Evolutionary conservation across 2,888 invertebrate species (phyloP), one percentile per base, ranked within the genome.

Genomic region (Congeria kusceri): DNA sequence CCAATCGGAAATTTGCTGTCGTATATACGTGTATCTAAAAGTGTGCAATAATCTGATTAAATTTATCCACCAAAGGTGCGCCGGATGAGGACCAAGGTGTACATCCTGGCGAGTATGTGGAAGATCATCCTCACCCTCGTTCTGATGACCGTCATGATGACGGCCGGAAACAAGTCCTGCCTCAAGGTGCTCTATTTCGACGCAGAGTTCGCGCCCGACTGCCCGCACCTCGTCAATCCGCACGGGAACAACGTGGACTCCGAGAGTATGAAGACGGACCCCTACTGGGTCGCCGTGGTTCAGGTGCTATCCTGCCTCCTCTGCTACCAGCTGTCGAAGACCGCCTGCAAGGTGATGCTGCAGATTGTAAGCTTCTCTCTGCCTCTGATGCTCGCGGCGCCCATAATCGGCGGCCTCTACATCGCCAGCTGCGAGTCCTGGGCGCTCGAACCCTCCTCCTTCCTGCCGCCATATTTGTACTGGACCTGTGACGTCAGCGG

Each of bases 281-380:
- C 89, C 1, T 89, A 86, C 74, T 90, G 89, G 89, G 79, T 88
- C 1, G 86, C 85, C 3, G 75, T 87, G 0, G 95, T 98, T 49
- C 98, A 98, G 94, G 95, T 98, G 62, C 94, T 96, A 68, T 96
- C 97, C 1, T 96, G 97, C 4, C 97, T 98, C 91, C 94, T 98
- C 64, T 97, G 97, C 89, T 98, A 98, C 91, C 96, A 98, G 86
- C 97, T 98, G 90, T 98, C 97, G 23, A 98, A 98, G 94, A 98
- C 98, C 87, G 98, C 98, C 3, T 98, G 98, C 94, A 98, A 98
- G 94, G 98, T 98, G 90, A 96, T 98, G 89, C 98, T 99, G 86
- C 99, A 99, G 95, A 97, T 98, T 27, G 98, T 98, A 95, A 98
- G 98, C 92, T 99, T 98, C 92, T 98, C 99, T 0, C 97, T 99